A percentile compares a stretch with the other conserved stretches of the same genome.
phyloP scores from a whole-genome alignment of 1,140 invertebrate species.

The Brachionus calyciflorus region DNA sequence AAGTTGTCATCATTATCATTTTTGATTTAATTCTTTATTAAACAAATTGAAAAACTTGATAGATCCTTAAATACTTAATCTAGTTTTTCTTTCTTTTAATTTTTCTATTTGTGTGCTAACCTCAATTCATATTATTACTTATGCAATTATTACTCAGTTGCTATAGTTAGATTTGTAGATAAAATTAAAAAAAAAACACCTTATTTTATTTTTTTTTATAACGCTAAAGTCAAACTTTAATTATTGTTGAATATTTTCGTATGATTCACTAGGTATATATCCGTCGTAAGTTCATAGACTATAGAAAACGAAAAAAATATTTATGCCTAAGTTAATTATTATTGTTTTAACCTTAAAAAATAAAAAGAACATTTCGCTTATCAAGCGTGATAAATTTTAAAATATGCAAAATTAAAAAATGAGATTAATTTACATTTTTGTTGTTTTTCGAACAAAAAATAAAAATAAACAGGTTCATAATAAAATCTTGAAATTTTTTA shows the following conservation, averaged over 20 bases:
- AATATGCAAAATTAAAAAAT: too few relatives aligned
- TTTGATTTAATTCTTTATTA: constrained; percentile 31
- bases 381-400: constrained; percentile 4
- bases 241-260: not conserved
- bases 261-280: not conserved
- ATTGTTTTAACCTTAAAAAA: constrained; percentile 33
- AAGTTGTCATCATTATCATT: constrained; percentile 34
- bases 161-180: too few relatives aligned
- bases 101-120: not conserved
- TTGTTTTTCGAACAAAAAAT: not conserved
- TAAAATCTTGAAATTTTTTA: too few relatives aligned
- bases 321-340: constrained; percentile 23
- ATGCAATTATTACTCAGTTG: too few relatives aligned
- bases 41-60: not conserved
- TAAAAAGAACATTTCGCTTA: not conserved
- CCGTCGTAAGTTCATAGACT: constrained; percentile 8
- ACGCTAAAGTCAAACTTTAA: constrained; percentile 9
- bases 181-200: too few relatives aligned
- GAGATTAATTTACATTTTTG: too few relatives aligned
- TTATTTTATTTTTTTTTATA: too few relatives aligned
- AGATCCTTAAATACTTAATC: constrained; percentile 16
- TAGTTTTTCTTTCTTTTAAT: not conserved
- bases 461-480: not conserved
- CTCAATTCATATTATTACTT: not conserved
- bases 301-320: not conserved